Conservation (phyloP, 2,888 invertebrate species). For the Dione juno region DNA sequence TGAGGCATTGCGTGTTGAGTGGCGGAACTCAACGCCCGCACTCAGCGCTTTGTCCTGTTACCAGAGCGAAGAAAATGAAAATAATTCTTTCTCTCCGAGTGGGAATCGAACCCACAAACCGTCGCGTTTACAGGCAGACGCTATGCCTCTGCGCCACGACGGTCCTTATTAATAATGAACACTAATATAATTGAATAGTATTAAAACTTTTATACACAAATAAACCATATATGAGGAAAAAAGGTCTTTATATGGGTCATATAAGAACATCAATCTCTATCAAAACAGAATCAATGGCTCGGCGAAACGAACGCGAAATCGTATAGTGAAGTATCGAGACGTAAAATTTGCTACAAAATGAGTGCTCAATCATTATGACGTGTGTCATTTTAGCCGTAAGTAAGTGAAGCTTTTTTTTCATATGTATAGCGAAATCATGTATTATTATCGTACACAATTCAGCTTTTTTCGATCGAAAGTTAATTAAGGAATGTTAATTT, state of each 20-base stretch:
- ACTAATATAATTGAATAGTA: neutral
- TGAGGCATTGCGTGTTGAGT: no score
- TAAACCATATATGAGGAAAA: constrained; percentile 5
- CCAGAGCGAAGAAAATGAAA: no score
- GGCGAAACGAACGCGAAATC: constrained; percentile 25
- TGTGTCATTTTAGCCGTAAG: constrained; percentile 16
- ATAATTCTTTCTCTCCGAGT: no score
- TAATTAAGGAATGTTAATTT: no score
- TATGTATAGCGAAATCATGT: neutral
- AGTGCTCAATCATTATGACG: constrained; percentile 28
- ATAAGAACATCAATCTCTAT: constrained; percentile 33
- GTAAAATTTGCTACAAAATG: constrained; percentile 30
- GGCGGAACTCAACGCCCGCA: no score
- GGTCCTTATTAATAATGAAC: neutral
- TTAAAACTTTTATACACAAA: neutral
- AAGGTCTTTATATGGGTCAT: constrained; percentile 22
- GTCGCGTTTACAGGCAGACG: no score
- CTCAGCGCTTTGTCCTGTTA: no score
- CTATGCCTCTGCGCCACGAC: no score
- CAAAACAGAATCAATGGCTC: constrained; percentile 31
- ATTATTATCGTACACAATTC: neutral
- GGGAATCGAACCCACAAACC: no score
- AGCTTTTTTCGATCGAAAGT: no score
- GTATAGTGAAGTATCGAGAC: constrained; percentile 28
- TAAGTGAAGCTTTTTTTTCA: neutral